Evolutionary conservation across 1,140 invertebrate species (phyloP).

Genomic region (Frieseomelitta varia): DNA sequence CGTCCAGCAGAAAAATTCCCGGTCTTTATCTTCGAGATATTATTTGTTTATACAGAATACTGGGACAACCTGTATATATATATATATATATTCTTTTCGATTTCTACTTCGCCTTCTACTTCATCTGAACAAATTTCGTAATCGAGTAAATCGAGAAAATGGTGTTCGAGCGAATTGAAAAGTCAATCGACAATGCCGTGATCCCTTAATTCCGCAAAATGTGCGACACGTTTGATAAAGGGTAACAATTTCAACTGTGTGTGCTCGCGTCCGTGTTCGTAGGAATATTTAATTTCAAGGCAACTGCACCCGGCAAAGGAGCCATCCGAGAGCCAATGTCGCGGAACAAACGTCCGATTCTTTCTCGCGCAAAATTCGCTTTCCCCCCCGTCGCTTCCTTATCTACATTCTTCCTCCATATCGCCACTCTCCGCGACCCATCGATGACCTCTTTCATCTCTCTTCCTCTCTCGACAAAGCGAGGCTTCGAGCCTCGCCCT

Average conservation of each 20-base stretch:
- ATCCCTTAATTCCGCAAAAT: neutral
- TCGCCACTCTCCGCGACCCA: constrained; percentile 42
- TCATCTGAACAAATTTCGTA: too few relatives aligned
- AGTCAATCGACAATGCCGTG: too few relatives aligned
- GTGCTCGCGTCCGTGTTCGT: too few relatives aligned
- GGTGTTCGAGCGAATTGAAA: too few relatives aligned
- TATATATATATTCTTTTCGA: too few relatives aligned
- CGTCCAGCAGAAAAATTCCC: too few relatives aligned
- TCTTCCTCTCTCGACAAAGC: neutral
- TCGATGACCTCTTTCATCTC: constrained; percentile 49
- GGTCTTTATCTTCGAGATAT: too few relatives aligned
- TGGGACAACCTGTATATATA: too few relatives aligned
- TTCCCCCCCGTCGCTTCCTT: constrained; percentile 30
- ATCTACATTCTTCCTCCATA: constrained; percentile 59
- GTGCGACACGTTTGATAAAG: neutral
- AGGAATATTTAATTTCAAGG: constrained; percentile 21
- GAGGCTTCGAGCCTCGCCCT: neutral
- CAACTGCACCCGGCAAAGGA: constrained; percentile 14
- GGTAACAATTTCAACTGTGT: neutral
- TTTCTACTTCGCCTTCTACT: too few relatives aligned
- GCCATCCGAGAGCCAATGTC: constrained; percentile 47
- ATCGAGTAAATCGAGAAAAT: too few relatives aligned
- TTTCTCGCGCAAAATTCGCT: constrained; percentile 58
- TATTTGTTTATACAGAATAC: too few relatives aligned
- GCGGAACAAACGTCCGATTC: constrained; percentile 47